Evolutionary conservation across 1,140 invertebrate species (phyloP), one percentile per base, ranked within the genome.

Genomic region (Zaprionus nigranus): DNA sequence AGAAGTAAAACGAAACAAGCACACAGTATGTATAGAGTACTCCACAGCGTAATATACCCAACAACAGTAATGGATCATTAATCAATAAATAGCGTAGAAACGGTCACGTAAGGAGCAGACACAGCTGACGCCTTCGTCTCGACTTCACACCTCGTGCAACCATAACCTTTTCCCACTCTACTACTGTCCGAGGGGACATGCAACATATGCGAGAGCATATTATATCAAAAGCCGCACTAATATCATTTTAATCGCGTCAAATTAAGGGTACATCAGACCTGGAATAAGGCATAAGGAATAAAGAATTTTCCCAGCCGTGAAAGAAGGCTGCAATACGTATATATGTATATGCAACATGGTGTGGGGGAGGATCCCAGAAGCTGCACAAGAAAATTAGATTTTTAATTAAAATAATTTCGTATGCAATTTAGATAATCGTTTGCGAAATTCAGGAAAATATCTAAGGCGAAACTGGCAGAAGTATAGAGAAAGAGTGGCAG

Each of bases 341-440:
- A 22, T 40, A 36, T 28, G 60, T 43, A 54, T 43, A 34, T 34
- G 30, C 30, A 34, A 34, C 30, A 3, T 34, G 30, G 12, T 17
- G 43, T 69, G 53, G 64, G 62, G 13, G 5, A 69, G 53, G 43
- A 34, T 63, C n/a, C 22, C 49, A 68, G 61, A 49, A 69, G 79
- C 60, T 36, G 13, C 51, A 63, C 51, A 72, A 91, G 59, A 88
- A 91, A 92, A 91, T 92, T 92, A 91, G 91, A 92, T 92, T 92
- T 92, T 92, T 92, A 92, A 92, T 92, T 92, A 92, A 92, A 92
- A 92, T 92, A 92, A 92, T 92, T 92, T 92, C 76, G 77, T 92
- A 92, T 92, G 91, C 91, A 92, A 92, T 92, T 92, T 92, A 92
- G 91, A 92, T 92, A 92, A 92, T 92, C 91, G 85, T 90, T 90